These are phyloP conservation scores for Troilus luridus DNA, from an alignment of 2,888 invertebrate genomes.

Conservation along the genomic window DNA sequence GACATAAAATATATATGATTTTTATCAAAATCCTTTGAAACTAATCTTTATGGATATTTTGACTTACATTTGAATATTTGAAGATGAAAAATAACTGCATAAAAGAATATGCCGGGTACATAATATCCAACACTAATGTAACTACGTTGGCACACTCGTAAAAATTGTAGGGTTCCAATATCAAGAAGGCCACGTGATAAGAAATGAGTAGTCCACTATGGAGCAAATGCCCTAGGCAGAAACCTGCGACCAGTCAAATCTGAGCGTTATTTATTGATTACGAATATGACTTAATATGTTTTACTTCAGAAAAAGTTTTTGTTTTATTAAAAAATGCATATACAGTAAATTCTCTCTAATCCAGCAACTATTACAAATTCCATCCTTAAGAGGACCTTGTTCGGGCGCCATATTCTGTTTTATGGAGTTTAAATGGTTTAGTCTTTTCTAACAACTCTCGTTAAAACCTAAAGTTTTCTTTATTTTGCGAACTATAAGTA, in stretches of 20 bases:
- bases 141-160: conserved; percentile 76
- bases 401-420: neutral
- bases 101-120: conserved; percentile 82
- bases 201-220: conserved; percentile 80
- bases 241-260: conserved; percentile 71
- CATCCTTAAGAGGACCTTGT: no score
- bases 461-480: no score
- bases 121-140: conserved; percentile 77
- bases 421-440: no score
- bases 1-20: neutral
- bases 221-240: conserved; percentile 84
- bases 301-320: neutral
- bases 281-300: neutral
- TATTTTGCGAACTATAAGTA: no score
- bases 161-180: conserved; percentile 73
- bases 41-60: neutral
- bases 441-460: no score
- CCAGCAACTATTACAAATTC: neutral
- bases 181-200: conserved; percentile 77
- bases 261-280: neutral
- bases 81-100: conserved; percentile 84
- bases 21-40: neutral
- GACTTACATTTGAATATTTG: conserved; percentile 84
- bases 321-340: neutral
- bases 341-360: neutral